phyloP scores from a whole-genome alignment of 2,888 invertebrate genomes.

The Synergus itoensis region DNA sequence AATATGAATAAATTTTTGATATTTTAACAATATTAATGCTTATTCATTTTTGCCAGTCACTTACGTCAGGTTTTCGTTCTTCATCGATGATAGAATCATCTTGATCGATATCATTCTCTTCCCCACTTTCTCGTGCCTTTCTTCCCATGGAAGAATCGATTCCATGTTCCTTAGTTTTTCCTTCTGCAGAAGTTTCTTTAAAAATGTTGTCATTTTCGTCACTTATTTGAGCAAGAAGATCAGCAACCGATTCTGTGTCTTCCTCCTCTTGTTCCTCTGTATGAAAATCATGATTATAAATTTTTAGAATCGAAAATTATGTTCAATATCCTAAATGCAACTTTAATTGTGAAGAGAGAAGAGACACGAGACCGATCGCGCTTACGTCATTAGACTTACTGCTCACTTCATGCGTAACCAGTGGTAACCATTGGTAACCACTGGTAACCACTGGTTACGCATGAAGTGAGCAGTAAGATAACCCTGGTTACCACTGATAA shows the following conservation, averaged over 20 bases:
- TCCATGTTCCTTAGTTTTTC: conserved; percentile 20
- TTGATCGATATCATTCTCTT: conserved; percentile 52
- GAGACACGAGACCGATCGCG: too few species aligned
- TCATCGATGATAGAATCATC: conserved; percentile 9
- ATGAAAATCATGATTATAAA: not conserved
- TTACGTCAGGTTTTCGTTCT: conserved; percentile 2
- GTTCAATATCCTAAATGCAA: too few species aligned
- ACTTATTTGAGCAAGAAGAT: not conserved
- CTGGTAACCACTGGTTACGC: too few species aligned
- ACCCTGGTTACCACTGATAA: too few species aligned
- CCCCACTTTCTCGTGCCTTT: conserved; percentile 58
- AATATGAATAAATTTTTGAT: too few species aligned
- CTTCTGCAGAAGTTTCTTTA: conserved; percentile 19
- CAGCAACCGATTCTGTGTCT: conserved; percentile 43
- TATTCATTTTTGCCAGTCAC: not conserved
- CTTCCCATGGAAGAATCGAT: conserved; percentile 46
- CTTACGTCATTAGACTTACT: too few species aligned
- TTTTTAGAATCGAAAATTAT: not conserved
- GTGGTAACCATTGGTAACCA: too few species aligned
- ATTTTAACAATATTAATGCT: not conserved
- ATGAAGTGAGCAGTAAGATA: too few species aligned
- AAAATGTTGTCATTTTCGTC: not conserved
- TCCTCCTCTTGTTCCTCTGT: conserved; percentile 39
- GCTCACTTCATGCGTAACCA: too few species aligned
- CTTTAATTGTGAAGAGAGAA: too few species aligned